These are phyloP conservation scores for Euleptes europaea DNA, from an alignment of 2,113 vertebrate genomes.

Conservation along the genomic window DNA sequence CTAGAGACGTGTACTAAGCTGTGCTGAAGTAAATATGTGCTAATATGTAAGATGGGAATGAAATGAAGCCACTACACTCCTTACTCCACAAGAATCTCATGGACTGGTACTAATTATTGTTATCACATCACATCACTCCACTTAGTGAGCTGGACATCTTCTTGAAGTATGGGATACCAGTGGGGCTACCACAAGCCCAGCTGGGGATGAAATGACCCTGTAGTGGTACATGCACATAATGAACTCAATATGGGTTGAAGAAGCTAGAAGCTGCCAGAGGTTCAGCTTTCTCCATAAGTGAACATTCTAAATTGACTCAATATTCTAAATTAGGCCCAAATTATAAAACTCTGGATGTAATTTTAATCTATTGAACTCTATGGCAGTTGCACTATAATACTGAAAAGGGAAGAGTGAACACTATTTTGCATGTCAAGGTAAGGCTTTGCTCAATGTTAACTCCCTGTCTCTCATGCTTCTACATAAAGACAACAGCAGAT, in stretches of 20 bases:
- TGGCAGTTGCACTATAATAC: neutral
- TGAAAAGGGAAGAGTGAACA: neutral
- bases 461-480: neutral
- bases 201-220: neutral
- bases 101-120: neutral
- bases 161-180: neutral
- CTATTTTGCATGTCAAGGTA: neutral
- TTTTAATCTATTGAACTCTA: neutral
- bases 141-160: neutral
- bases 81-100: neutral
- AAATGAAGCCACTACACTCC: neutral
- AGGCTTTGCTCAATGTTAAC: neutral
- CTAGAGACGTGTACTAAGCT: neutral
- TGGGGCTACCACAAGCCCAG: neutral
- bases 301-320: neutral
- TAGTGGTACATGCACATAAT: neutral
- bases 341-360: neutral
- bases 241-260: neutral
- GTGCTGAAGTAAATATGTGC: neutral
- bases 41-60: neutral
- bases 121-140: neutral
- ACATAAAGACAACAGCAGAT: neutral
- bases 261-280: neutral
- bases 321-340: neutral
- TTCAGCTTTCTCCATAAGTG: neutral